Base-by-base conservation (phyloP, 2,113 vertebrate species). In the Brienomyrus longianalis region DNA sequence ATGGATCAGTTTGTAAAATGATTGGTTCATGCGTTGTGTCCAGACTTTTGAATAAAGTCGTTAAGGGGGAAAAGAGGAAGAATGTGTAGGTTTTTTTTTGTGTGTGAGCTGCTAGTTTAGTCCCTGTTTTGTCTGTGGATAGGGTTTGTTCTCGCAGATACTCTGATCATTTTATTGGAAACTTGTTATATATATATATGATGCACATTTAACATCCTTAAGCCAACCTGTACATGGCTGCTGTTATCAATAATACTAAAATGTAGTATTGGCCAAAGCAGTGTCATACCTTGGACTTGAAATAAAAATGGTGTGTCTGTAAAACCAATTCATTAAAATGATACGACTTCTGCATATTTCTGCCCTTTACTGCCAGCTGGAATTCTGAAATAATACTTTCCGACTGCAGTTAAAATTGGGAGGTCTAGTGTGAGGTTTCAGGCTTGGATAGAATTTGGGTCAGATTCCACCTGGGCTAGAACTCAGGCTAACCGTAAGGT, bases 321-420 rank as follows among this genome's bases (percentile, higher is more conserved):
- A 47, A 85, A 52, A 56, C 56, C 5, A 13, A 27, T 84, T 89
- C 31, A 48, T 62, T 80, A 52, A 43, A 47, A 54, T 84, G 80
- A 47, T 48, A 15, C 7, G 52, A 54, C 35, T 83, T 89, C 43
- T 27, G 52, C 54, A 39, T 52, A 52, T 27, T 43, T 59, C 27
- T 84, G 88, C 39, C 43, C 11, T 17, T 59, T 89, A 45, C 35
- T 39, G 52, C 21, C 43, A 56, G 77, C 51, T 27, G 52, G 48
- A 89, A 62, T 84, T 59, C 9, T 84, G 2, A 84, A 51, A 35
- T 83, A 54, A 83, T 89, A 11, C 51, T 54, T 84, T 85, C 88
- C 43, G 51, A 13, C 51, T 84, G 19, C 5, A 59, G 35, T 84
- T 89, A 9, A 7, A 51, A 77, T 50, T n/a, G n/a, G n/a, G 47